Percentiles rank a stretch among this genome's conserved stretches.
These are phyloP conservation scores for Nothoprocta pentlandii DNA, from an alignment of 2,113 vertebrate species.

Conservation along the genomic window DNA sequence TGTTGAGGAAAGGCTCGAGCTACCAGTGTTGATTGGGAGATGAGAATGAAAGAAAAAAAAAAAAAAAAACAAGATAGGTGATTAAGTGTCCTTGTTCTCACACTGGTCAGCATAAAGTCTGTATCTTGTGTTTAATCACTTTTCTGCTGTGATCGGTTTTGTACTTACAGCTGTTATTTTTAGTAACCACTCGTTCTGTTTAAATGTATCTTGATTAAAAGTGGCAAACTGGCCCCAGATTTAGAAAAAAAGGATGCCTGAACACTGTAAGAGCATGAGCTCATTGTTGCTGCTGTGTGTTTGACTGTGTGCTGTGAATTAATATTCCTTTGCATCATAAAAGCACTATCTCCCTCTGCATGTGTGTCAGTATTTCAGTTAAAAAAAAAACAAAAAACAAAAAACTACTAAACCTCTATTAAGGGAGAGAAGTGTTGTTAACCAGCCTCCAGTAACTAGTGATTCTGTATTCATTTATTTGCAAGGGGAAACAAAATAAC, in stretches of 20 bases:
- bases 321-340: background rate
- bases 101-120: background rate
- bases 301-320: background rate
- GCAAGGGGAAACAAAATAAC: background rate
- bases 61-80: background rate
- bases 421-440: background rate
- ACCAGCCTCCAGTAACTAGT: background rate
- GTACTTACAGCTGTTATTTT: background rate
- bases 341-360: background rate
- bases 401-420: too few relatives aligned
- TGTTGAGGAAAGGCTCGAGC: background rate
- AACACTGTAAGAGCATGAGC: background rate
- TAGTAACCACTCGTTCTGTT: background rate
- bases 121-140: background rate
- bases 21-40: background rate
- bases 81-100: background rate
- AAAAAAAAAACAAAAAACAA: too few relatives aligned
- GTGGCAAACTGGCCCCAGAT: background rate
- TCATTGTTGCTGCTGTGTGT: background rate
- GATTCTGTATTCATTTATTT: background rate
- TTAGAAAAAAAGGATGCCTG: background rate
- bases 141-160: background rate
- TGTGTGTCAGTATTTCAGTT: background rate
- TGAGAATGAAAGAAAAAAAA: background rate
- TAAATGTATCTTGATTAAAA: background rate